Percentiles rank a stretch among this genome's conserved stretches.
phyloP scores from a whole-genome alignment of 35 echinoderm and acorn worm genomes.

The Lytechinus variegatus region DNA sequence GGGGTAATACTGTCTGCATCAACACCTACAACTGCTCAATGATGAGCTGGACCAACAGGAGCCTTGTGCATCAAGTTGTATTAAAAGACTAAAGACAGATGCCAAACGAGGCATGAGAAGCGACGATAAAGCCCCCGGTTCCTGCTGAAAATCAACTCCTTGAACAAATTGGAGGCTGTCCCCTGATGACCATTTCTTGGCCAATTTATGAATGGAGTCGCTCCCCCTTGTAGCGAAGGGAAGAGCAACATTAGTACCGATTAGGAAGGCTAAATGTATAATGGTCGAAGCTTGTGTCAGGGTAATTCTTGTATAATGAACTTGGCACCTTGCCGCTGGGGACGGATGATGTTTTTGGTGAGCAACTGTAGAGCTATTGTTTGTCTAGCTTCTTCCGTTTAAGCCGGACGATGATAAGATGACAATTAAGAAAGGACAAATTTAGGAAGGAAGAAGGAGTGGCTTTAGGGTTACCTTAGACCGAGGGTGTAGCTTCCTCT shows the following conservation, averaged over 20 bases:
- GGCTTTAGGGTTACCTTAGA: slow-evolving; percentile 69
- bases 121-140: not conserved
- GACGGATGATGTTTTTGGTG: not conserved
- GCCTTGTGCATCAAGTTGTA: not conserved
- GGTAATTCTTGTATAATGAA: slow-evolving; percentile 27
- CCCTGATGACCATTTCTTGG: not conserved
- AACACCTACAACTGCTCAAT: not conserved
- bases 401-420: not conserved
- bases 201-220: slow-evolving; percentile 45
- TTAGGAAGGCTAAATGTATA: slow-evolving; percentile 22
- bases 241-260: not conserved
- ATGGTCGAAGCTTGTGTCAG: not conserved
- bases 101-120: not conserved
- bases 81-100: slow-evolving; percentile 19
- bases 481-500: slow-evolving; percentile 92
- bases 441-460: not conserved
- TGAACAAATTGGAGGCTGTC: slow-evolving; percentile 25
- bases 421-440: not conserved
- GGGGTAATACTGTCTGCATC: not conserved
- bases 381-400: not conserved
- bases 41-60: not conserved
- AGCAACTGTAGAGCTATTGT: not conserved
- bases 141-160: not conserved
- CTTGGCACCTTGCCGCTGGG: slow-evolving; percentile 10
- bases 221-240: not conserved